Evolutionary conservation across 2,113 vertebrate species (phyloP).

Genomic region (Stercorarius parasiticus): DNA sequence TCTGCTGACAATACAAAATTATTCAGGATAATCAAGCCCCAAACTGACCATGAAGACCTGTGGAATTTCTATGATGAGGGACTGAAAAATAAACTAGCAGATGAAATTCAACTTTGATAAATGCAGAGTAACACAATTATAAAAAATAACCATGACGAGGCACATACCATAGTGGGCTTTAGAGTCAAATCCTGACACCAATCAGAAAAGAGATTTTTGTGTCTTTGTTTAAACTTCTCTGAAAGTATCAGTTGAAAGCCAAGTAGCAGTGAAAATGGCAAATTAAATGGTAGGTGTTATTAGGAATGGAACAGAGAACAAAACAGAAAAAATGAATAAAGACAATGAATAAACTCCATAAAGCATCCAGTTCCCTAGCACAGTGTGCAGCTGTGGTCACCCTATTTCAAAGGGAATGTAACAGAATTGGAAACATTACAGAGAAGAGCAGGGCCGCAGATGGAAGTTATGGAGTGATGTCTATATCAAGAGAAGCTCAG

Average conservation of each 20-base stretch:
- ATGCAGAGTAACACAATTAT: not conserved
- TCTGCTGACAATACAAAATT: not conserved
- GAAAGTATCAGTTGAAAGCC: not conserved
- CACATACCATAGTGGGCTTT: not conserved
- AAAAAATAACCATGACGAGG: not conserved
- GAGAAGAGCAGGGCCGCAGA: fast-evolving
- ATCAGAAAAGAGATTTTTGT: not conserved
- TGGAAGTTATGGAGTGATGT: not conserved
- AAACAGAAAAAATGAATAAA: not conserved
- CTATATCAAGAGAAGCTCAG: not conserved
- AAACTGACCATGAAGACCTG: not conserved
- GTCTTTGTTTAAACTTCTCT: not conserved
- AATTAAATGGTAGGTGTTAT: not conserved
- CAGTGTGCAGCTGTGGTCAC: not conserved
- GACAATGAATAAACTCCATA: not conserved
- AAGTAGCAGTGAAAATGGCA: not conserved
- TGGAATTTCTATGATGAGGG: not conserved
- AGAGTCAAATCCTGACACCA: not conserved
- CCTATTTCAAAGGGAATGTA: not conserved
- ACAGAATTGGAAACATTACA: not conserved
- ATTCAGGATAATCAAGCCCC: not conserved
- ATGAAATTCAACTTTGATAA: not conserved
- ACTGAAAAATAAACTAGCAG: not conserved
- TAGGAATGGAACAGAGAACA: not conserved
- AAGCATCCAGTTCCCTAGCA: not conserved